Base-by-base conservation (phyloP, 2,797 vertebrate genomes). In the Pipistrellus kuhlii region DNA sequence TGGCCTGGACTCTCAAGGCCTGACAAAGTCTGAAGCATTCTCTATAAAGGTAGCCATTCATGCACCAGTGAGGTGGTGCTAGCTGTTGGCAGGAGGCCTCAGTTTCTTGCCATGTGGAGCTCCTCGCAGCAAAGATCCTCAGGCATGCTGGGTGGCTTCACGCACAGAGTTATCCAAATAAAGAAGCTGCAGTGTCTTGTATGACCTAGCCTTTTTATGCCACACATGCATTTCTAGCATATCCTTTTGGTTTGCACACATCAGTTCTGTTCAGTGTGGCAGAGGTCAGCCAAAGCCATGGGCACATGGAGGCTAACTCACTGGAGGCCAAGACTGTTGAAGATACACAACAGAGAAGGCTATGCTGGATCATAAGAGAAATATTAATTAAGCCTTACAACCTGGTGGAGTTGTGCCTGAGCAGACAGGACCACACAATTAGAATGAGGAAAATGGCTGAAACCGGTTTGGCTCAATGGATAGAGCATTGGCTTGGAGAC, bases 261-360 rank as follows among this genome's bases (percentile, higher is more conserved):
- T 55, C 46, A 68, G 17, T 20, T 17, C 10, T 85, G 4, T 46
- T 86, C 21, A 17, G 21, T 18, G 32, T 13, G 32, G 32, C 46
- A 76, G 18, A 51, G 46, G 4, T 0, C 62, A 8, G 53, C 38
- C 14, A 80, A 10, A 9, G 38, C 11, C 38, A 30, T 41, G 71
- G 10, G 15, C 55, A 3, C 8, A 25, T 8, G 8, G 30, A n/a
- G 15, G 14, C 2, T 75, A 8, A 82, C 20, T 88, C 32, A 30
- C 1, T 27, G 11, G 2, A 1, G 7, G 4, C 6, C 6, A 15
- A 57, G 55, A 23, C 8, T 51, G 2, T 30, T 62, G 13, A 5
- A 27, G 25, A 62, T 14, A 14, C 27, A 62, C 12, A 13, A 7
- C 59, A 62, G 59, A 62, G 27, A 30, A 62, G 17, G 5, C 38